These are phyloP conservation scores for Schizothorax lantsangensis DNA, from an alignment of 2,797 vertebrate genomes.

Conservation along the genomic window DNA sequence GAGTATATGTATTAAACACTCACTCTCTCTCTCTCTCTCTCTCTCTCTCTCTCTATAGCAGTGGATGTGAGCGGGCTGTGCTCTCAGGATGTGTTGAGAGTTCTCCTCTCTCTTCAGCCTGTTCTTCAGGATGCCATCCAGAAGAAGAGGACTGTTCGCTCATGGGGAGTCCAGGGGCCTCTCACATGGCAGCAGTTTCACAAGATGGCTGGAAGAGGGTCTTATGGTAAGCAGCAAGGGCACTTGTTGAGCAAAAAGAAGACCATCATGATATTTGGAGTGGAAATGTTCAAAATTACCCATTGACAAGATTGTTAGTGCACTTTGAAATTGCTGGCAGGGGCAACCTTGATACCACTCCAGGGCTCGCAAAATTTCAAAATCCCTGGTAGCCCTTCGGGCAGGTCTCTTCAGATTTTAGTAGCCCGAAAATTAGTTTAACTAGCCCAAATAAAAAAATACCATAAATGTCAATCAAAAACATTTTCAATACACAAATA, in stretches of 20 bases:
- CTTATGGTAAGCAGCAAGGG: slow-evolving; percentile 85
- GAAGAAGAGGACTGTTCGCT: slow-evolving; percentile 94
- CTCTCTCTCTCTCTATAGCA: slow-evolving; percentile 64
- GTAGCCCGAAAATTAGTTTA: no score
- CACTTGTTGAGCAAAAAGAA: neutral
- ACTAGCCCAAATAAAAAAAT: no score
- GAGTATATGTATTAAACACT: neutral
- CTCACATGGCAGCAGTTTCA: slow-evolving; percentile 99
- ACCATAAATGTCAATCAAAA: no score
- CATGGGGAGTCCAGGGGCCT: slow-evolving; percentile 97
- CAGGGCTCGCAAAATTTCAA: no score
- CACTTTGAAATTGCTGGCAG: slow-evolving; percentile 3
- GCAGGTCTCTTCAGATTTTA: no score
- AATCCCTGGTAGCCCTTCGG: no score
- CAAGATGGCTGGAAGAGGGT: slow-evolving; percentile 98
- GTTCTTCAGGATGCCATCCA: slow-evolving; percentile 97
- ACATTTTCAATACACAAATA: no score
- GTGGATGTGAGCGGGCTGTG: slow-evolving; percentile 92
- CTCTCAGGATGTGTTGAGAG: slow-evolving; percentile 96
- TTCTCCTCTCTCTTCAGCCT: slow-evolving; percentile 95
- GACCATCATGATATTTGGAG: neutral
- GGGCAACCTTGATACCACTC: neutral
- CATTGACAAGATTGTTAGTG: slow-evolving; percentile 4
- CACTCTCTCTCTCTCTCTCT: neutral
- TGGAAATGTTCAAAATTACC: slow-evolving; percentile 3